A percentile compares a stretch with the other conserved stretches of the same genome.
Conservation (phyloP, 2,888 invertebrate species). For the Diarsia brunnea region DNA sequence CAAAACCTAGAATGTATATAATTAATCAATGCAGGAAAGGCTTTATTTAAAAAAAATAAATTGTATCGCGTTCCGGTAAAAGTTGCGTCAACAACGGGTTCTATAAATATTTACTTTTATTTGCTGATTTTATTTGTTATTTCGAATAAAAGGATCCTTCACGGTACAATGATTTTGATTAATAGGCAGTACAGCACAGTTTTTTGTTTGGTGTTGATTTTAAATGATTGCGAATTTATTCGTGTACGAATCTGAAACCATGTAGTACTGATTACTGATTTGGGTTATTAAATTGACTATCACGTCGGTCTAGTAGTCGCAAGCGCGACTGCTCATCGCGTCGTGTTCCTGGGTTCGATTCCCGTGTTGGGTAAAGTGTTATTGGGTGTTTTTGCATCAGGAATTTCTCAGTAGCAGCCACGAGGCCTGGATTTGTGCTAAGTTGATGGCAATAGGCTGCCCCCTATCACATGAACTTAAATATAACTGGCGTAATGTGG, state of each 20-base stretch:
- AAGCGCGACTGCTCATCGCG: too few relatives aligned
- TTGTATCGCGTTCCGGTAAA: not conserved
- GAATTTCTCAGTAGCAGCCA: too few relatives aligned
- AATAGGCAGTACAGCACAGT: conserved; percentile 9
- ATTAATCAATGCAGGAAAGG: not conserved
- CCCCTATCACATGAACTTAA: too few relatives aligned
- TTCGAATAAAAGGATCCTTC: conserved; percentile 22
- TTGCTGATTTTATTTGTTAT: conserved; percentile 4
- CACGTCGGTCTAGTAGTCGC: too few relatives aligned
- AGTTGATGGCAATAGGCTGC: too few relatives aligned
- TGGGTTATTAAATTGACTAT: not conserved
- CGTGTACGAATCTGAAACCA: not conserved
- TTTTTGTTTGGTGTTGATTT: not conserved
- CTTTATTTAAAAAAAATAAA: not conserved
- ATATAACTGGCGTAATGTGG: too few relatives aligned
- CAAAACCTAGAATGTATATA: not conserved
- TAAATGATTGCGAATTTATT: not conserved
- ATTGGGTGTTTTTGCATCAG: too few relatives aligned
- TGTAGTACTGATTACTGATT: not conserved
- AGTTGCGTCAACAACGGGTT: conserved; percentile 12
- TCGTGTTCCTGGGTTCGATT: too few relatives aligned
- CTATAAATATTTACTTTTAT: conserved; percentile 20
- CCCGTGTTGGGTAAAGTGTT: too few relatives aligned
- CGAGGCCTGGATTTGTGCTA: too few relatives aligned
- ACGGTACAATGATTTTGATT: conserved; percentile 27